Evolutionary conservation across 2,888 invertebrate species (phyloP), one percentile per base, ranked within the genome.

Genomic region (Rhagonycha fulva): DNA sequence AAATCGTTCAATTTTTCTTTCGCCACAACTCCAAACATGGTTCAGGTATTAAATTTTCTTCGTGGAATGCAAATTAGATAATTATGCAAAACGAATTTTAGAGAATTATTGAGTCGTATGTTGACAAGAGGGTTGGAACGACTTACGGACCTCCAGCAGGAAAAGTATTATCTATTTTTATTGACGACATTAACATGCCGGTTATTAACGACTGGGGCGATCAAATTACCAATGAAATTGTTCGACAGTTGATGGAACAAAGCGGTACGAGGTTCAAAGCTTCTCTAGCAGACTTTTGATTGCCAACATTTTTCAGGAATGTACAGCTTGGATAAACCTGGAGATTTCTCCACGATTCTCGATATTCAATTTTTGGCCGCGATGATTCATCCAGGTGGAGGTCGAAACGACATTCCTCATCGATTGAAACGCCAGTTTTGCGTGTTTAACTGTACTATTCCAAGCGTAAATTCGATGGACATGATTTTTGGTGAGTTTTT

Each of bases 301-400:
- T 26, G 4, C 2, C 26, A 26, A 26, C 0, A 26, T 26, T 67
- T 76, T 79, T 73, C 77, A 82, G 87, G 96, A 9, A 96, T 97
- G 86, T 97, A 93, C 87, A 96, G 95, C n/a, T 87, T 97, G 75
- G 96, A 96, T 62, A 95, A 94, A 85, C 96, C 96, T 0, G 97
- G 96, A 24, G 96, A 97, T 82, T 97, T 96, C 85, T 92, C 91
- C 3, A 92, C 89, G 9, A 92, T 97, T 79, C 91, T 94, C 71
- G 96, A 96, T 81, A 92, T 96, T 71, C 94, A 94, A 86, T 91
- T 96, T 84, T 88, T 96, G 77, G 95, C 94, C 0, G 96, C 97
- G 4, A 97, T 97, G 96, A 96, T 96, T 82, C 96, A 97, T 88
- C 96, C 97, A 11, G 96, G 97, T 72, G 97, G 97, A 62, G 97